Evolutionary conservation across 1,140 invertebrate species (phyloP).

Genomic region (Acromyrmex heyeri): DNA sequence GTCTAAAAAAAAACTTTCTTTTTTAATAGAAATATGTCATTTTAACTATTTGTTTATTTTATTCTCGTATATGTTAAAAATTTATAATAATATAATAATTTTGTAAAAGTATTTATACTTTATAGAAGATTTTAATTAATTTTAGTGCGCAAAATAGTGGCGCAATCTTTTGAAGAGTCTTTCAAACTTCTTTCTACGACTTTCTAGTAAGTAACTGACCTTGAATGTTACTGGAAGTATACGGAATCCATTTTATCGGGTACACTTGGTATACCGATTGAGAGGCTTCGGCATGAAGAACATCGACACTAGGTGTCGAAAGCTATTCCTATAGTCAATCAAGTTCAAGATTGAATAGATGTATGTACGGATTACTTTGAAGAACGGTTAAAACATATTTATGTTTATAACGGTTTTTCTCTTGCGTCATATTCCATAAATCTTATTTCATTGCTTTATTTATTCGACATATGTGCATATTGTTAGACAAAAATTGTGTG

Average conservation of each 20-base stretch:
- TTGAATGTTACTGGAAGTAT: constrained; percentile 23
- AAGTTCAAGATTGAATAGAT: constrained; percentile 30
- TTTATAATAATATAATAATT: background rate
- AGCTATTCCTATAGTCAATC: background rate
- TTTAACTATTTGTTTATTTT: background rate
- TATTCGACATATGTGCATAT: background rate
- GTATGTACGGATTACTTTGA: background rate
- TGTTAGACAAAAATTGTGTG: background rate
- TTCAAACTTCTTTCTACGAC: constrained; percentile 25
- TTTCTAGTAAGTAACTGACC: constrained; percentile 49
- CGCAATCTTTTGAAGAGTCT: constrained; percentile 60
- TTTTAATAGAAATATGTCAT: background rate
- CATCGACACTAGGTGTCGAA: constrained; percentile 31
- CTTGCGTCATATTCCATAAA: background rate
- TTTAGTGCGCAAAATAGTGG: constrained; percentile 32
- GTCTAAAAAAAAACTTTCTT: background rate
- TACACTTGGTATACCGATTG: constrained; percentile 55
- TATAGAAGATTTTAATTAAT: constrained; percentile 2
- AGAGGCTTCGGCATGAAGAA: background rate
- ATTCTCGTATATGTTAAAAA: background rate
- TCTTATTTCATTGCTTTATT: background rate
- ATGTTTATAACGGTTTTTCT: constrained; percentile 37
- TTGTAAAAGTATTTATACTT: background rate
- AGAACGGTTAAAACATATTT: constrained; percentile 34
- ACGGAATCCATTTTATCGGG: constrained; percentile 24